Percentiles rank a stretch among this genome's conserved stretches.
Evolutionary conservation across 30 jellyfish, hydroid and myxozoan genomes (phyloP).

Genomic region (Cassiopea andromeda): DNA sequence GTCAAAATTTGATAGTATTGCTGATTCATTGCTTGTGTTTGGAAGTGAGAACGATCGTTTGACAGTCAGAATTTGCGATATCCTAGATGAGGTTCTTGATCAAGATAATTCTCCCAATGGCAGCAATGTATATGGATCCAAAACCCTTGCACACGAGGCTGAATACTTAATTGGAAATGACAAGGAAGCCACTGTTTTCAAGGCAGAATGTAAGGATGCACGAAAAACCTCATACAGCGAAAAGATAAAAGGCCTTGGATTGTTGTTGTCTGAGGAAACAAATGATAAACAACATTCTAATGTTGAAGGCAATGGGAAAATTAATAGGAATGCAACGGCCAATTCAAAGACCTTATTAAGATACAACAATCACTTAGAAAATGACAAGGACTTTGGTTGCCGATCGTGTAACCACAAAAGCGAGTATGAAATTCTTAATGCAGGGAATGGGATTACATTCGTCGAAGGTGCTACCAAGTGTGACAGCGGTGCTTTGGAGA

Average conservation of each 20-base stretch:
- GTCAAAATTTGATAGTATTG: neutral
- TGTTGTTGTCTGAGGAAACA: slow-evolving; percentile 12
- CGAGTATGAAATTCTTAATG: slow-evolving; percentile 32
- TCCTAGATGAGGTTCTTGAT: neutral
- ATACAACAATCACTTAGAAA: neutral
- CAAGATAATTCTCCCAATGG: neutral
- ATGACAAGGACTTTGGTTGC: slow-evolving; percentile 7
- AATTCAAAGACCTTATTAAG: slow-evolving; percentile 2
- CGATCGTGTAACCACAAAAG: slow-evolving; percentile 20
- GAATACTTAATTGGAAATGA: neutral
- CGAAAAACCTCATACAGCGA: neutral
- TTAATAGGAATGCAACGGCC: slow-evolving; percentile 24
- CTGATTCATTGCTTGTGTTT: neutral
- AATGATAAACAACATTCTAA: slow-evolving; percentile 4
- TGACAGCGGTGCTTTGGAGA: neutral
- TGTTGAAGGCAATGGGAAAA: neutral
- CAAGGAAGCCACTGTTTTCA: neutral
- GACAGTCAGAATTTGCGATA: neutral
- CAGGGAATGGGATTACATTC: slow-evolving; percentile 7
- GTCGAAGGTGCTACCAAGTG: neutral
- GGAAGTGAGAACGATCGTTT: neutral
- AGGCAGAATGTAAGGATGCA: neutral
- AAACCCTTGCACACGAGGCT: too few relatives aligned
- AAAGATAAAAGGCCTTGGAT: neutral
- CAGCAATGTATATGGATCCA: neutral